Base-by-base conservation (phyloP, 1,140 invertebrate genomes). In the Caerostris darwini region DNA sequence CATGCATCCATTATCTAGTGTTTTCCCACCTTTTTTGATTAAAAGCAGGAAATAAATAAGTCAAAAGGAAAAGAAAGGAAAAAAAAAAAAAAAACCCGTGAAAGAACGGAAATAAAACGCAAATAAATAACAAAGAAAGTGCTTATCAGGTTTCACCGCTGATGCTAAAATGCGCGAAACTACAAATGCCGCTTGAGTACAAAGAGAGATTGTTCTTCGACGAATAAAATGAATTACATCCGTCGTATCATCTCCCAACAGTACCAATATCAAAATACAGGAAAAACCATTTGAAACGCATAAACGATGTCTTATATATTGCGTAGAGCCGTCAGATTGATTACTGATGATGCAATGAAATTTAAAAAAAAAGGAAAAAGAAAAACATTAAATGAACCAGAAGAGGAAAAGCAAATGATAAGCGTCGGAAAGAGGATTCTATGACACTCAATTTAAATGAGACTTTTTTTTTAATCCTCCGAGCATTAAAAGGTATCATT, bases 401-500 rank as follows among this genome's bases (percentile, higher is more conserved):
- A 56, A 14, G 50, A 54, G 50, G 50, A 56, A 58, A 83, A 50
- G 71, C 69, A 77, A 77, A 77, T 77, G 71, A 77, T 77, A 77
- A 2, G 71, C 34, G 50, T 77, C 71, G 17, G 59, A 64, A 64
- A 58, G 34, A 56, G 19, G 56, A 58, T 81, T 59, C 71, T n/a
- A 56, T 81, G 64, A 59, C 54, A 56, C 54, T 59, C 56, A 81
- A 53, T 91, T 91, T 64, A 91, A 82, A 81, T 34, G 57, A 81
- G 54, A 59, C 50, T 53, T n/a, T 69, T 90, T 82, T 91, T 59
- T 71, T n/a, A 57, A 71, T 89, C 53, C 77, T 17, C 54, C 67
- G 50, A 88, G 7, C 58, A 12, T 19, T 53, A 85, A 92, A 86
- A 67, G 12, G 14, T 53, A 34, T 34, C 34, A 64, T 92, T 57